These are phyloP conservation scores for Schizaphis graminum DNA, from an alignment of 2,888 invertebrate species.

Conservation along the genomic window DNA sequence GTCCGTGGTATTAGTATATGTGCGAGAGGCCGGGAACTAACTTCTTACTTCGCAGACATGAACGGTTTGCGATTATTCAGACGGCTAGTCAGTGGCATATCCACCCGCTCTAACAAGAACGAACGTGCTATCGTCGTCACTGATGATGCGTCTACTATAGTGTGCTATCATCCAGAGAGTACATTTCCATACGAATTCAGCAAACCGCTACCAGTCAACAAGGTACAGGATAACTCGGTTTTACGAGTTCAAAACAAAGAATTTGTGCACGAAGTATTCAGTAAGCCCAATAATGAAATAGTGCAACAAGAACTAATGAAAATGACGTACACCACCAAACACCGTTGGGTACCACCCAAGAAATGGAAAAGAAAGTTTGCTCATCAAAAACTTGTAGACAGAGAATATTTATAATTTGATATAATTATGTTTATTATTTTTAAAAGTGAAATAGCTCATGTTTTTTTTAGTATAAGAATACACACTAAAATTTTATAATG, in stretches of 20 bases:
- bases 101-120: conserved; percentile 25
- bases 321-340: conserved; percentile 84
- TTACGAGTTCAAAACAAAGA: conserved; percentile 76
- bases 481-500: background rate
- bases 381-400: conserved; percentile 56
- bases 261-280: conserved; percentile 77
- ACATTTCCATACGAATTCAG: conserved; percentile 88
- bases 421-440: conserved; percentile 31
- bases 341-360: conserved; percentile 81
- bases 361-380: conserved; percentile 63
- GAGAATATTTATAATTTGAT: conserved; percentile 52
- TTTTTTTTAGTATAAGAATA: conserved; percentile 18
- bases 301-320: conserved; percentile 81
- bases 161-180: conserved; percentile 88
- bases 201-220: conserved; percentile 77
- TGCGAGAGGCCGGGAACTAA: no score
- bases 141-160: conserved; percentile 81
- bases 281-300: conserved; percentile 77
- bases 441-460: background rate
- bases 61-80: conserved; percentile 34
- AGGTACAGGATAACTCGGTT: conserved; percentile 71
- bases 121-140: conserved; percentile 75
- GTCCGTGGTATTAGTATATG: no score
- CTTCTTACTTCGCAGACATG: no score
- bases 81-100: conserved; percentile 30